Conservation (phyloP, 2,888 invertebrate genomes). For the Drosophila neotestacea region DNA sequence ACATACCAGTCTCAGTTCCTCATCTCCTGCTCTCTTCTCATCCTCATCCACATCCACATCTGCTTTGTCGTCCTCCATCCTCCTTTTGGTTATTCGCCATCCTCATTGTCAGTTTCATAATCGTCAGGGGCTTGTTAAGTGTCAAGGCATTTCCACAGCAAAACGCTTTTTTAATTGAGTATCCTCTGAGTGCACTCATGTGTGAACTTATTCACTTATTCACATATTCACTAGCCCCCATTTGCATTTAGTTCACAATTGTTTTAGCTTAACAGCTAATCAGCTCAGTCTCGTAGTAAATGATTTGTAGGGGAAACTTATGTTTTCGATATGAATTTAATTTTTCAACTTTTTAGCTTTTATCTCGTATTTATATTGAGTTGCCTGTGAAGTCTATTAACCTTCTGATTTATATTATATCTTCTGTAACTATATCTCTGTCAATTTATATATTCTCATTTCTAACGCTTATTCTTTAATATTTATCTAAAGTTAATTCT, state of each 20-base stretch:
- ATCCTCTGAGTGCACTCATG: slow-evolving; percentile 19
- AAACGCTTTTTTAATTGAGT: slow-evolving; percentile 59
- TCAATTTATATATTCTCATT: too few relatives aligned
- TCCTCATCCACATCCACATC: not conserved
- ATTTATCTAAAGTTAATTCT: too few relatives aligned
- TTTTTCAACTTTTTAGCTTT: too few relatives aligned
- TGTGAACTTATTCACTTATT: slow-evolving; percentile 17
- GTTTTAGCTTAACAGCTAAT: not conserved
- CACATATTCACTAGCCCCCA: slow-evolving; percentile 2
- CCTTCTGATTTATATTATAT: not conserved
- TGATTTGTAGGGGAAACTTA: not conserved
- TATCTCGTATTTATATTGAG: too few relatives aligned
- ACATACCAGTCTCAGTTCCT: slow-evolving; percentile 33
- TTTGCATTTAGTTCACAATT: slow-evolving; percentile 6
- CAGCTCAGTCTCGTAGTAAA: not conserved
- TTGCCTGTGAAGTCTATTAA: too few relatives aligned
- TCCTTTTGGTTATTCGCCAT: not conserved
- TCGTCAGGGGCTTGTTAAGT: slow-evolving; percentile 48
- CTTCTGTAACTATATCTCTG: not conserved
- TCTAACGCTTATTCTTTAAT: too few relatives aligned
- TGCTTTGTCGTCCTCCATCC: too few relatives aligned
- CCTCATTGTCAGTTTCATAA: slow-evolving; percentile 50
- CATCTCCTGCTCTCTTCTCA: not conserved
- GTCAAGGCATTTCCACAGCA: slow-evolving; percentile 43
- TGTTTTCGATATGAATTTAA: not conserved